A percentile compares a stretch with the other conserved stretches of the same genome.
Conservation (phyloP, 2,888 invertebrate genomes). For the Lathronympha strigana region DNA sequence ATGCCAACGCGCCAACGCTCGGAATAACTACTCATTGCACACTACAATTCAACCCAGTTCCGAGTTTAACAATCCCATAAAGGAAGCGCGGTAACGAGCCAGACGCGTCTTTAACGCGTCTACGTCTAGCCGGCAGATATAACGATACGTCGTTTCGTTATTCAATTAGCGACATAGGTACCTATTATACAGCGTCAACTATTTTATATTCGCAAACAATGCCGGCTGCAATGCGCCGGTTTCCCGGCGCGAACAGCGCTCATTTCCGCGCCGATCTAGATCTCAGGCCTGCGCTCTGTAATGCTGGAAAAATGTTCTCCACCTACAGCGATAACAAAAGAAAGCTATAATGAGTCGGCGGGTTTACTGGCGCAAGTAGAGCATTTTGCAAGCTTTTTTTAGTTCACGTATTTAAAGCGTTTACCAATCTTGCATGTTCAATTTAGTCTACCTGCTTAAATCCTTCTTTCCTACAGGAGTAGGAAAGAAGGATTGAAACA, state of each 20-base stretch:
- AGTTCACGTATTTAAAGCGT: too few relatives aligned
- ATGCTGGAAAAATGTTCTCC: conserved; percentile 5
- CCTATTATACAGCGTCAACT: neutral
- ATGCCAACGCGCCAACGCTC: neutral
- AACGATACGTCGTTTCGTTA: neutral
- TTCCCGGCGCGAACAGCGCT: conserved; percentile 26
- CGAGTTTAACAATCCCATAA: conserved; percentile 19
- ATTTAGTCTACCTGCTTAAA: too few relatives aligned
- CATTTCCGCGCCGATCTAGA: conserved; percentile 33
- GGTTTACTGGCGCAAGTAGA: neutral
- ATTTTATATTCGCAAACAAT: conserved; percentile 30
- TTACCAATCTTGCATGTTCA: too few relatives aligned
- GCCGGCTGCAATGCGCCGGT: conserved; percentile 13
- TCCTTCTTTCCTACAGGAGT: too few relatives aligned
- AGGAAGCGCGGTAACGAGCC: conserved; percentile 22
- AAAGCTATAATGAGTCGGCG: neutral
- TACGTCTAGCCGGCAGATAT: conserved; percentile 2
- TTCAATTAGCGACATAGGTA: neutral
- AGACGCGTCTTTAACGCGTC: conserved; percentile 15
- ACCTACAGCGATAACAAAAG: conserved; percentile 8
- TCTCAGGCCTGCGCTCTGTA: conserved; percentile 13
- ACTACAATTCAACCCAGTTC: conserved; percentile 16
- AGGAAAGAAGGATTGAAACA: too few relatives aligned
- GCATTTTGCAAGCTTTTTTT: too few relatives aligned
- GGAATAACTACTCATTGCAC: conserved; percentile 8